Evolutionary conservation across 1,140 invertebrate genomes (phyloP), one percentile per base, ranked within the genome.

Genomic region (Drosophila parvula): DNA sequence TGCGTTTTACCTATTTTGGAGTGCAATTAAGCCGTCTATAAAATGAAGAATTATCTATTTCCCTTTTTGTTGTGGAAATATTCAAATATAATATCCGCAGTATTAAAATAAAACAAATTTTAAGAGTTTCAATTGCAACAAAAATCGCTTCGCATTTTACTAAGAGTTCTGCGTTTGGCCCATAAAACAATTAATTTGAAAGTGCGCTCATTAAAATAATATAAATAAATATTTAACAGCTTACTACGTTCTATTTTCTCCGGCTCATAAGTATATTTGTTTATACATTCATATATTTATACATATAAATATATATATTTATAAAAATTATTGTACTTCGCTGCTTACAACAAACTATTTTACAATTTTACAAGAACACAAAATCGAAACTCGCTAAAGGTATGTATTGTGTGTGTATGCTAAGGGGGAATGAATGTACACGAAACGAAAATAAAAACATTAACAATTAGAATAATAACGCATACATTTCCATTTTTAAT

Each of bases 331-430:
- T 88, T 88, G 84, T 88, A 88, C 84, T 88, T 88, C 84, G 84
- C 84, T 88, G 84, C 84, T 88, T 88, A 88, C 84, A 88, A 88
- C 84, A 88, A 88, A 88, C 84, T 88, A 88, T 88, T 88, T 88
- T 88, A 88, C 84, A 88, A 85, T 83, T 88, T 88, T 86, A 82
- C 80, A 88, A 75, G 60, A 78, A 85, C 64, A 71, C 65, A 81
- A 61, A 53, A 14, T 51, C 30, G 59, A 62, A 62, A 78, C 60
- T 74, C 51, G 56, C 79, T 62, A 74, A 69, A 62, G 65, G 51
- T 68, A 60, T 53, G 50, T 84, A 73, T 79, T 62, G 51, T 65
- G 62, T 84, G 76, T 84, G 76, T 84, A 73, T 79, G 73, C 81
- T 85, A 86, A 77, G 76, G 82, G 69, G 83, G 84, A 88, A 74